Evolutionary conservation across 2,888 invertebrate genomes (phyloP).

Genomic region (Ormyrus pomaceus): DNA sequence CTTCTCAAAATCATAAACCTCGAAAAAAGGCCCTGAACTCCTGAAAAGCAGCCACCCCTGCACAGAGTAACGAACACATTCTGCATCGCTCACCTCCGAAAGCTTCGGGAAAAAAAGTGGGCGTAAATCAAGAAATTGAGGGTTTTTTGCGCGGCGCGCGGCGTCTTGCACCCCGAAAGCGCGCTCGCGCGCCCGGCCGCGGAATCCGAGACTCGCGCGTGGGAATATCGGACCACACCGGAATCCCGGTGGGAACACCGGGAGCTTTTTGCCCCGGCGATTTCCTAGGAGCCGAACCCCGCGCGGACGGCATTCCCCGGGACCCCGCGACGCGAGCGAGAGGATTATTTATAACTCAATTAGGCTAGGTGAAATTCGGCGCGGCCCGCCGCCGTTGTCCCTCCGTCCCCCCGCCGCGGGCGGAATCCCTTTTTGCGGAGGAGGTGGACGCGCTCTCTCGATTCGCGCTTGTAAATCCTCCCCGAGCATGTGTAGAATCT

Average conservation of each 20-base stretch:
- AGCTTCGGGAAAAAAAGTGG: neutral
- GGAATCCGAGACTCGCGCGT: slow-evolving; percentile 68
- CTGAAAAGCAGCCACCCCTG: too few relatives aligned
- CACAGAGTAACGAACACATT: too few relatives aligned
- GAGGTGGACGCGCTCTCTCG: too few relatives aligned
- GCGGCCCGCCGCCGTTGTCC: neutral
- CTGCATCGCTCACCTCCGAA: too few relatives aligned
- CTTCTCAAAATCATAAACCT: too few relatives aligned
- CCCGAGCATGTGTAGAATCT: slow-evolving; percentile 42
- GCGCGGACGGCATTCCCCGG: slow-evolving; percentile 11
- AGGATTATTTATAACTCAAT: slow-evolving; percentile 59
- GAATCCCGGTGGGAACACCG: slow-evolving; percentile 70
- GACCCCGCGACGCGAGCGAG: neutral
- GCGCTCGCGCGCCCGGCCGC: slow-evolving; percentile 44
- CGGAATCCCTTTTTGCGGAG: slow-evolving; percentile 8
- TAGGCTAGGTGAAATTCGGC: slow-evolving; percentile 50
- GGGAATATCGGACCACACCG: slow-evolving; percentile 45
- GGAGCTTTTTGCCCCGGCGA: slow-evolving; percentile 17
- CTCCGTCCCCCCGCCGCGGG: neutral
- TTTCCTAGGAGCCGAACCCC: slow-evolving; percentile 15
- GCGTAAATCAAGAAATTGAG: slow-evolving; percentile 75
- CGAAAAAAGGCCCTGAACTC: too few relatives aligned
- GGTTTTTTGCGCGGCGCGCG: slow-evolving; percentile 67
- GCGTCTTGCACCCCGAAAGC: too few relatives aligned
- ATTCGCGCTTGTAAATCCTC: slow-evolving; percentile 26